Evolutionary conservation across 2,797 vertebrate genomes (phyloP).

Genomic region (Columba guinea): DNA sequence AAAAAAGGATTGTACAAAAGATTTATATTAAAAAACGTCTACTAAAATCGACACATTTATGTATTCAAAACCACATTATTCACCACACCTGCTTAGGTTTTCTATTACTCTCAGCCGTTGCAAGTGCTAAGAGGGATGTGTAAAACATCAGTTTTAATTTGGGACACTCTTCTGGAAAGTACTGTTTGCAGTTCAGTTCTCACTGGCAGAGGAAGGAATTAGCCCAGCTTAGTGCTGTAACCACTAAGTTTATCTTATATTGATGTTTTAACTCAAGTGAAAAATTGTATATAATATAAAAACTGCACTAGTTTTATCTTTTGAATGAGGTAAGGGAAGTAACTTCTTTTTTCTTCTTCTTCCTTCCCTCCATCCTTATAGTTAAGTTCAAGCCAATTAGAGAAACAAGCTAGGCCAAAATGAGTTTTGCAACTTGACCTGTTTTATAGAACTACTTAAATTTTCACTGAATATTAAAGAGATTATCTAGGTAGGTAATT

Average conservation of each 20-base stretch:
- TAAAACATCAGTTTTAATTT: not conserved
- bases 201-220: not conserved
- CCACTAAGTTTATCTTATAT: not conserved
- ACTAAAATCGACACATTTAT: not conserved
- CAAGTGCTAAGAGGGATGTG: not conserved
- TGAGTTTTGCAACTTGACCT: not conserved
- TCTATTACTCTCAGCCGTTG: not conserved
- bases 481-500: slow-evolving; percentile 20
- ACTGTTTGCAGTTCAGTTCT: not conserved
- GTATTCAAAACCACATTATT: not conserved
- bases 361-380: not conserved
- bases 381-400: not conserved
- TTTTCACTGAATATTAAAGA: not conserved
- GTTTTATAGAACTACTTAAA: not conserved
- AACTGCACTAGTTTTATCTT: not conserved
- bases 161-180: not conserved
- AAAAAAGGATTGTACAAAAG: not conserved
- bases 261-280: not conserved
- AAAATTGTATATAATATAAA: not conserved
- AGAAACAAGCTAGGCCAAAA: not conserved
- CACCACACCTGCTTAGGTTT: not conserved
- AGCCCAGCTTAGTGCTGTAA: not conserved
- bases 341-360: not conserved
- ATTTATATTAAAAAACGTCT: not conserved
- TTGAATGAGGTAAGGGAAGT: not conserved